Percentiles rank a stretch among this genome's conserved stretches.
Evolutionary conservation across 1,140 invertebrate species (phyloP).

Genomic region (Aphelenchoides besseyi): DNA sequence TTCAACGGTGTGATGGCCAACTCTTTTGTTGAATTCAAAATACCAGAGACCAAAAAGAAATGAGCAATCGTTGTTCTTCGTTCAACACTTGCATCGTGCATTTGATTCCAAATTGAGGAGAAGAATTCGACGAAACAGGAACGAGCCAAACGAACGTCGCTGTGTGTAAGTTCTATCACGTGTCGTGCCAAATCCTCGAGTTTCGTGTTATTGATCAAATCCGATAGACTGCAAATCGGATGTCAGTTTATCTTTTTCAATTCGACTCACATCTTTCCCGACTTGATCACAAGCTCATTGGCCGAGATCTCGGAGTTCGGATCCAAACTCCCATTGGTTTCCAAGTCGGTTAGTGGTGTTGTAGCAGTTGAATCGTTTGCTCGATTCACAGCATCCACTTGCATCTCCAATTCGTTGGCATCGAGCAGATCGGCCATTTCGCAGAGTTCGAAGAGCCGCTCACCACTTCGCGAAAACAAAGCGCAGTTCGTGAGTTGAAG

Average conservation of each 20-base stretch:
- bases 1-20: constrained; percentile 13
- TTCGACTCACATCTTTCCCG: not conserved
- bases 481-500: not conserved
- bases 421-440: not conserved
- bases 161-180: not conserved
- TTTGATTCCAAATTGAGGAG: constrained; percentile 19
- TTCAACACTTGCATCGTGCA: not conserved
- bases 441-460: not conserved
- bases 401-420: not conserved
- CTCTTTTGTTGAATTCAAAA: not conserved
- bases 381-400: not conserved
- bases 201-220: not conserved
- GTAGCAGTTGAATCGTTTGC: not conserved
- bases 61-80: not conserved
- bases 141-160: not conserved
- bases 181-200: not conserved
- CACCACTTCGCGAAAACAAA: not conserved
- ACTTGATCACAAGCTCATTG: not conserved
- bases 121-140: constrained; percentile 2
- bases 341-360: not conserved
- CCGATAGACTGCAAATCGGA: not conserved
- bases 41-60: constrained; percentile 2
- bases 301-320: not conserved
- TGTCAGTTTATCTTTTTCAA: not conserved
- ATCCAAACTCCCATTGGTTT: not conserved